Evolutionary conservation across 1,140 invertebrate genomes (phyloP), one percentile per base, ranked within the genome.

Genomic region (Hycleus cichorii): DNA sequence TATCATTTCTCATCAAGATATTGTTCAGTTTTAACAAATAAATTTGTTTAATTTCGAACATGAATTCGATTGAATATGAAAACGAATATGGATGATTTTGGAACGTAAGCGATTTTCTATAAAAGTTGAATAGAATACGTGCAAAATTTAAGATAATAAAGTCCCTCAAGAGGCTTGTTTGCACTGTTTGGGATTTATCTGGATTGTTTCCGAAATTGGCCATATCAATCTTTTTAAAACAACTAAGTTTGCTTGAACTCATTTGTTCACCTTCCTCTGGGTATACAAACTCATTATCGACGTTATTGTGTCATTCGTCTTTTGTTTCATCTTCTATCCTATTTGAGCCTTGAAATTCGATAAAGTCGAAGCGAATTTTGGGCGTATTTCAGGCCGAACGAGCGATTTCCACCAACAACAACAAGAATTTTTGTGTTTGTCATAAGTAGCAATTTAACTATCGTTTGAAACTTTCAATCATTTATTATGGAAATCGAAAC

Each of bases 121-220:
- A 42, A 42, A 11, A 42, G 40, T n/a, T n/a, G 11, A 42, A 11
- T 42, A 43, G 57, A 50, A 62, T 58, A 62, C 55, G 56, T 58
- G 58, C 55, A 62, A 62, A 62, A 62, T 62, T 62, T 56, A 62
- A 58, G 60, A 62, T 62, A 62, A 62, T 62, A 57, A 45, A 45
- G 44, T 52, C 60, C 47, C 60, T 32, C 32, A 40, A 32, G 60
- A 62, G 60, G 25, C 60, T 62, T 62, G 60, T 62, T 62, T 62
- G 60, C 47, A 57, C 51, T 44, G 55, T 50, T 38, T 62, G 56
- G 56, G 60, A 58, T 62, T 62, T 62, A 62, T 58, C 50, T 51
- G 49, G 55, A 62, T 62, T 62, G 60, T 58, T 62, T 62, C 49
- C 47, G 47, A 47, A 62, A 62, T 58, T 62, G 60, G 56, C 48